A percentile compares a stretch with the other conserved stretches of the same genome.
Evolutionary conservation across 2,888 invertebrate genomes (phyloP).

Genomic region (Drosophila prolongata): DNA sequence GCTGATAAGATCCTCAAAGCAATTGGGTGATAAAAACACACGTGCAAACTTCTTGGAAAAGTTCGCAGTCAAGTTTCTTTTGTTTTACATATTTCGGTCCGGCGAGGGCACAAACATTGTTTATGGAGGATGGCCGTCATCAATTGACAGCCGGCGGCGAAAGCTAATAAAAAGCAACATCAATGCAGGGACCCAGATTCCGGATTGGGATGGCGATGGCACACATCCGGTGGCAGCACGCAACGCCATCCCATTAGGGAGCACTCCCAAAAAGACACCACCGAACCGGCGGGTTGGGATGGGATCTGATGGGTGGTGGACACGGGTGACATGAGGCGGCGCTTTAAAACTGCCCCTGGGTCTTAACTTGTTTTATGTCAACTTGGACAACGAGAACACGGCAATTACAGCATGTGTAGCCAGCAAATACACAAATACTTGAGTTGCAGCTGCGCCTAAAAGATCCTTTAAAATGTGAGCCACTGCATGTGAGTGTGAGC

Average conservation of each 20-base stretch:
- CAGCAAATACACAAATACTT: slow-evolving; percentile 47
- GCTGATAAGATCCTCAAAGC: slow-evolving; percentile 17
- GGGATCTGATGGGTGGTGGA: not conserved
- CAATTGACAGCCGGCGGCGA: slow-evolving; percentile 64
- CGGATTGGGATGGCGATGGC: slow-evolving; percentile 25
- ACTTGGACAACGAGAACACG: slow-evolving; percentile 59
- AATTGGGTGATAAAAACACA: slow-evolving; percentile 24
- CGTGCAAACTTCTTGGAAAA: slow-evolving; percentile 10
- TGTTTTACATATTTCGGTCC: slow-evolving; percentile 37
- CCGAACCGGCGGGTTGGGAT: slow-evolving; percentile 14
- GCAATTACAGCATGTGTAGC: slow-evolving; percentile 65
- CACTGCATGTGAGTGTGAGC: slow-evolving; percentile 13
- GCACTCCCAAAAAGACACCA: slow-evolving; percentile 34
- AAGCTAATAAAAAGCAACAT: slow-evolving; percentile 70
- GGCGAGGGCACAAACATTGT: slow-evolving; percentile 38
- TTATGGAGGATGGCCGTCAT: slow-evolving; percentile 39
- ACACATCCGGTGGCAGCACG: slow-evolving; percentile 63
- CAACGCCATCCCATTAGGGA: slow-evolving; percentile 50
- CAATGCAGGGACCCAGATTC: slow-evolving; percentile 49
- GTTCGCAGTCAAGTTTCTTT: not conserved
- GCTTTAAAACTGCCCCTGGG: slow-evolving; percentile 69
- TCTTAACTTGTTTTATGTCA: slow-evolving; percentile 73
- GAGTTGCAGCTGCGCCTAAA: slow-evolving; percentile 74
- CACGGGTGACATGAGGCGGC: slow-evolving; percentile 41
- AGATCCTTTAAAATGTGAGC: slow-evolving; percentile 61